Base-by-base conservation (phyloP, 2,888 invertebrate species). In the Andrena marginata region DNA sequence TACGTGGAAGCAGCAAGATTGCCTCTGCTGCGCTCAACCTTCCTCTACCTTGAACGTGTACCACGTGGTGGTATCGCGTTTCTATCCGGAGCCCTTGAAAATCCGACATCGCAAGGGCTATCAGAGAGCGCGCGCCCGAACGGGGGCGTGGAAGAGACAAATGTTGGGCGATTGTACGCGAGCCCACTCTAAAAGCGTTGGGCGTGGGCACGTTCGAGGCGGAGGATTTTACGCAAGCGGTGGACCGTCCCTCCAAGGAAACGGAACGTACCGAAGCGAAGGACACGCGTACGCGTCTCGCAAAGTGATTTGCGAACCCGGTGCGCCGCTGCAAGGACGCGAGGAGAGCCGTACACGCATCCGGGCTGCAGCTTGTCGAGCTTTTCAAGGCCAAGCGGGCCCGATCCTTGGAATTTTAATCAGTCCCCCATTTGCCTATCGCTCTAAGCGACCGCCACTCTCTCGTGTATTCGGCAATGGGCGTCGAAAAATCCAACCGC, bases 291-390 rank as follows among this genome's bases (percentile, higher is more conserved):
- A 74, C 80, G 81, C 76, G 67, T 59, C 76, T 68, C 51, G 75
- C 71, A 71, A 78, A 69, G 56, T 60, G 78, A 82, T 72, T 83
- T 67, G 68, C 75, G 82, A 77, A 75, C 71, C 54, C 2, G 62
- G 64, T 70, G 75, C 75, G 84, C 26, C 23, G 8, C 56, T 62
- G 54, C 74, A 68, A 78, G 78, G 79, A 60, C 82, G 49, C 42
- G 49, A 23, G 23, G 23, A n/a, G 56, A 54, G 65, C 33, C 0
- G 16, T 82, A 68, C 84, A 62, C 84, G 72, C 73, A 84, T 84
- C 84, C 84, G 78, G 84, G 84, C 84, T 82, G 82, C 79, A 84
- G 79, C 82, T 69, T 78, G 82, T 84, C 72, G 71, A 84, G 78
- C 51, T 73, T 75, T 71, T 65, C 75, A 82, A 79, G 84, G 84